Conservation (phyloP, 2,888 invertebrate species). For the Campopleginae sp. region DNA sequence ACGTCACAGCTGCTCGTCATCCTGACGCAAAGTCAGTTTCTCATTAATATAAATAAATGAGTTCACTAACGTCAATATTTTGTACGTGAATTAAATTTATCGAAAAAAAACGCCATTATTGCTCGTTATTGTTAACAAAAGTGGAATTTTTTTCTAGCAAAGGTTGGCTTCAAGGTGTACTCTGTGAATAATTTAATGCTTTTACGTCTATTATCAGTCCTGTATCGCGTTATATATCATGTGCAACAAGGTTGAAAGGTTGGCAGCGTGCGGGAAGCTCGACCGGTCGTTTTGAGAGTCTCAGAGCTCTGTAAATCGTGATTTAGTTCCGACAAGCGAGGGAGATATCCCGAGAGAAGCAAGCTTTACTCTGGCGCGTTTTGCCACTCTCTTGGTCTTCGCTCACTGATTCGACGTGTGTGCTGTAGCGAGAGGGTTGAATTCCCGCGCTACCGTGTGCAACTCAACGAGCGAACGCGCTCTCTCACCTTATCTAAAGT, state of each 20-base stretch:
- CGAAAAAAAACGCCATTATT: not conserved
- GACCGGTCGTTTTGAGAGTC: slow-evolving; percentile 52
- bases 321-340: slow-evolving; percentile 66
- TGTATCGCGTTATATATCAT: slow-evolving; percentile 1
- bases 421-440: slow-evolving; percentile 15
- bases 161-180: too few relatives aligned
- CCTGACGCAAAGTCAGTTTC: too few relatives aligned
- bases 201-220: slow-evolving; percentile 11
- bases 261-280: slow-evolving; percentile 5
- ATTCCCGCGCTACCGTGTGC: slow-evolving; percentile 52
- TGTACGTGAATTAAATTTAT: not conserved
- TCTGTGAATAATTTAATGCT: not conserved
- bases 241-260: slow-evolving; percentile 5
- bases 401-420: slow-evolving; percentile 53
- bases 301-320: slow-evolving; percentile 67
- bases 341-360: slow-evolving; percentile 60
- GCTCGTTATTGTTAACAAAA: not conserved
- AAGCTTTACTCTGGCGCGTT: slow-evolving; percentile 30
- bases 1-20: too few relatives aligned
- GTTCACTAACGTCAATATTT: too few relatives aligned
- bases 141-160: not conserved
- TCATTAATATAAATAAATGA: too few relatives aligned
- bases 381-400: slow-evolving; percentile 17
- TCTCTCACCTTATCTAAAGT: slow-evolving; percentile 73
- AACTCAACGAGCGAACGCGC: slow-evolving; percentile 56